Base-by-base conservation (phyloP, 2,113 vertebrate species). In the Stictonetta naevosa region DNA sequence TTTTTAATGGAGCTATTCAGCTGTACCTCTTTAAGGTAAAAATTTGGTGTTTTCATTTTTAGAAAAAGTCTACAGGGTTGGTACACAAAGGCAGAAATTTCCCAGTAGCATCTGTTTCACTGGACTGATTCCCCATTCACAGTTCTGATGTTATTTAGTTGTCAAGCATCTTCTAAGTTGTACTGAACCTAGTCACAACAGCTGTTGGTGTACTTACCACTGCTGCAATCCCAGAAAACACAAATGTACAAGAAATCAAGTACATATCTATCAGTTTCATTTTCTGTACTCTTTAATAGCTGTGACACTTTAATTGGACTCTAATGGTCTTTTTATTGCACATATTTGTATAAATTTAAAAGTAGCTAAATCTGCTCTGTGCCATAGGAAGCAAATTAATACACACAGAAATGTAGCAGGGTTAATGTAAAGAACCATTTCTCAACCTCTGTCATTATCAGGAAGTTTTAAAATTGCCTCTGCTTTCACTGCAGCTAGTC, bases 281-380 rank as follows among this genome's bases (percentile, higher is more conserved):
- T 94, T 96, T 88, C 58, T 91, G 67, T 33, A 86, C 60, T 25
- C n/a, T 84, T 92, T 66, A 76, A 82, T 86, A 79, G 56, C 58
- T 8, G 8, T 78, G 87, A 44, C 38, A 80, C 40, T 86, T 92
- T 94, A 95, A 93, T 96, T 94, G 63, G 82, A 66, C 62, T 94
- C 11, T 97, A 95, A 94, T 90, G 53, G 10, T 3, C 3, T 87
- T 95, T 95, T 97, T 80, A 92, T 93, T 94, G 90, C 75, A 74
- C 16, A 1, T 83, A 91, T 74, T 90, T 95, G 22, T 95, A 90
- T 93, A 90, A 82, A 91, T 95, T 81, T 94, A 76, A 67, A 92
- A 80, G 75, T 68, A 89, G 48, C 56, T 93, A 64, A 93, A 96
- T 87, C 22, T 62, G 38, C 26, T 89, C 8, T 69, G 29, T 96